Evolutionary conservation across 2,797 vertebrate genomes (phyloP).

Genomic region (Adrianichthys oophorus): DNA sequence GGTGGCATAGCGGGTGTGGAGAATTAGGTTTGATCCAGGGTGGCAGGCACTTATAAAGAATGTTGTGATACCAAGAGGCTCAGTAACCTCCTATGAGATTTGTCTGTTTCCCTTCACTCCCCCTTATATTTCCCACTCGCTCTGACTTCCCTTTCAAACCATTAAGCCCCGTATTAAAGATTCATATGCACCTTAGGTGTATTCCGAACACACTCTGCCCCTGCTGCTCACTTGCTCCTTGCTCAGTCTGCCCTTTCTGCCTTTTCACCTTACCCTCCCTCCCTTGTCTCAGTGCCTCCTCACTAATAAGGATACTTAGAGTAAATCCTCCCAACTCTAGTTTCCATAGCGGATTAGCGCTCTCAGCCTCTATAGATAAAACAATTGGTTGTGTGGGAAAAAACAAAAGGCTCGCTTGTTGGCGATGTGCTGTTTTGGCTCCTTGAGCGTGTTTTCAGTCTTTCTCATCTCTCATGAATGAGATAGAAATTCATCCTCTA

Average conservation of each 20-base stretch:
- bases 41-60: constrained; percentile 61
- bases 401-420: constrained; percentile 71
- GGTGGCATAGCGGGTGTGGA: constrained; percentile 45
- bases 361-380: constrained; percentile 68
- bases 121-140: constrained; percentile 56
- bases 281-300: constrained; percentile 63
- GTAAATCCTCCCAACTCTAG: constrained; percentile 74
- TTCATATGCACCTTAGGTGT: constrained; percentile 66
- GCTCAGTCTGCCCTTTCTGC: constrained; percentile 52
- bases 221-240: constrained; percentile 49
- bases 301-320: constrained; percentile 78
- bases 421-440: constrained; percentile 57
- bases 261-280: constrained; percentile 30
- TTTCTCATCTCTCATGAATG: constrained; percentile 18
- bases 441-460: constrained; percentile 46
- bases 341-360: constrained; percentile 73
- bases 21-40: constrained; percentile 63
- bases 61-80: constrained; percentile 61
- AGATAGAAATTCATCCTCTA: constrained; percentile 39
- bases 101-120: constrained; percentile 39
- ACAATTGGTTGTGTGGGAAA: constrained; percentile 64
- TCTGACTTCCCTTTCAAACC: constrained; percentile 54
- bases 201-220: constrained; percentile 48
- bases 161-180: constrained; percentile 72
- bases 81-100: constrained; percentile 56